A percentile compares a stretch with the other conserved stretches of the same genome.
These are phyloP conservation scores for Cryptus viduatorius DNA, from an alignment of 2,888 invertebrate genomes.

Conservation along the genomic window DNA sequence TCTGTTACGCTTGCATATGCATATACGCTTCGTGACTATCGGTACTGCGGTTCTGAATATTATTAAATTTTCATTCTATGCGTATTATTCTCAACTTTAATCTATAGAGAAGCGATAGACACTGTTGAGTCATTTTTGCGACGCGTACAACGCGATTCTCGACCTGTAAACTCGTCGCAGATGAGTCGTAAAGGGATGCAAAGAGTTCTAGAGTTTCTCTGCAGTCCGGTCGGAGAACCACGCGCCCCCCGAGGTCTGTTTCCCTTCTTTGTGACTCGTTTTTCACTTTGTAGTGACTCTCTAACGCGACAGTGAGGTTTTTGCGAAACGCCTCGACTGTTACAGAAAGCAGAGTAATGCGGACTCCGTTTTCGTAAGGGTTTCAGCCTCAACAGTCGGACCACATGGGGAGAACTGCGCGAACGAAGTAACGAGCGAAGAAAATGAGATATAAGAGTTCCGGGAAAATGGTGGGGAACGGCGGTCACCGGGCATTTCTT, in stretches of 20 bases:
- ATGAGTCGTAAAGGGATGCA: slow-evolving; percentile 7
- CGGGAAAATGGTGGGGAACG: too few species aligned
- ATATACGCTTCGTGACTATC: too few species aligned
- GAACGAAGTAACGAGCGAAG: neutral
- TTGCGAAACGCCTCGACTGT: too few species aligned
- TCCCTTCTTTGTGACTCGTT: slow-evolving; percentile 53
- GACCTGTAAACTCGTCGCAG: too few species aligned
- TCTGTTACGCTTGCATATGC: slow-evolving; percentile 2
- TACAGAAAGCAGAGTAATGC: neutral
- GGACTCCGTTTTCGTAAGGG: slow-evolving; percentile 22
- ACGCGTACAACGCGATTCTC: too few species aligned
- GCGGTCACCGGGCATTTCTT: too few species aligned
- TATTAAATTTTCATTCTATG: too few species aligned
- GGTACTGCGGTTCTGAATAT: too few species aligned
- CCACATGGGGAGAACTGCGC: slow-evolving; percentile 42
- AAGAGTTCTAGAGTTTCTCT: slow-evolving; percentile 15
- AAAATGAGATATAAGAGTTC: neutral
- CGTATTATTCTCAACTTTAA: too few species aligned
- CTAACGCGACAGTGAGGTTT: too few species aligned
- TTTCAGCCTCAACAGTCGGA: slow-evolving; percentile 25
- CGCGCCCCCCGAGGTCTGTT: neutral
- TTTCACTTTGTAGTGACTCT: slow-evolving; percentile 62
- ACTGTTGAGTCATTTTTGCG: too few species aligned
- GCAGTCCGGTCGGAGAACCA: neutral
- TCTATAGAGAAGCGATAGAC: too few species aligned